Evolutionary conservation across 2,888 invertebrate genomes (phyloP).

Genomic region (Pristionchus japonicus): DNA sequence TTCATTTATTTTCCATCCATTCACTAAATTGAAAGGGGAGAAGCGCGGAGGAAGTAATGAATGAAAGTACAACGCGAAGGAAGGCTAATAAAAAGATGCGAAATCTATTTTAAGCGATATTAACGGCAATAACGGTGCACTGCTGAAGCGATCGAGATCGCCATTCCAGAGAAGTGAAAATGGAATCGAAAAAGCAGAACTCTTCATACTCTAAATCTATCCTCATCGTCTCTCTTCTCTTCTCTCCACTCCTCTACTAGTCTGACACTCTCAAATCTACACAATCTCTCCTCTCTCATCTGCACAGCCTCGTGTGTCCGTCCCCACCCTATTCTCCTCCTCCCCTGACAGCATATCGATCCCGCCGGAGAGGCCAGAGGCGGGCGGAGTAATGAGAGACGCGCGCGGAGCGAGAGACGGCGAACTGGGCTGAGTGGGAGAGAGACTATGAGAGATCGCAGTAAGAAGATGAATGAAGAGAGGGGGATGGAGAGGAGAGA

Average conservation of each 20-base stretch:
- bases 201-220: constrained; percentile 10
- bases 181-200: background rate
- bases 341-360: background rate
- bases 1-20: background rate
- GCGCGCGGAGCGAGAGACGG: background rate
- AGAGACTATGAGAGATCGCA: background rate
- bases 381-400: background rate
- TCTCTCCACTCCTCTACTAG: background rate
- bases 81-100: too few species aligned
- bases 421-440: background rate
- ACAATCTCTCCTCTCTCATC: background rate
- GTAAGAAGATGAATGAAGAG: background rate
- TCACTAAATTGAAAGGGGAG: background rate
- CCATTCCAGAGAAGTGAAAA: background rate
- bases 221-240: background rate
- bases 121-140: too few species aligned
- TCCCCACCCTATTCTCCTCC: background rate
- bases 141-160: background rate
- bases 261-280: background rate
- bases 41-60: background rate
- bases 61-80: background rate
- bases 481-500: constrained; percentile 11
- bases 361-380: background rate
- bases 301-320: background rate
- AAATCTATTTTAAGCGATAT: too few species aligned